Evolutionary conservation across 2,797 vertebrate genomes (phyloP).

Genomic region (Fringilla coelebs): DNA sequence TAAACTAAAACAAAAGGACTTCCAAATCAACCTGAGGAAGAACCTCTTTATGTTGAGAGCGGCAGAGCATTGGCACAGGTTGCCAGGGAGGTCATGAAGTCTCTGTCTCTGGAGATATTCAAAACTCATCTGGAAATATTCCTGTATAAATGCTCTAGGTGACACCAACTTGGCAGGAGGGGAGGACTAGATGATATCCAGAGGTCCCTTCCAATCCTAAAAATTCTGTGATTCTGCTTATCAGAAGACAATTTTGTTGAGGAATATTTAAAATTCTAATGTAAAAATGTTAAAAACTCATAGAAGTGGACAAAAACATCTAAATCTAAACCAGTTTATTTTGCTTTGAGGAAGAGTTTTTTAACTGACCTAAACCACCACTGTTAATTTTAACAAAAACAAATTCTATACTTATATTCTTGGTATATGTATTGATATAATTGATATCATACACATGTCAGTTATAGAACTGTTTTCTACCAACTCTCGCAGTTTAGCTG

Average conservation of each 20-base stretch:
- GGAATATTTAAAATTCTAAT: neutral
- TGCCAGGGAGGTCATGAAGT: too few relatives aligned
- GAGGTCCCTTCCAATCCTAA: neutral
- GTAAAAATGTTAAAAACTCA: neutral
- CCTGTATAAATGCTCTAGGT: neutral
- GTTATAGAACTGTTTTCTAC: neutral
- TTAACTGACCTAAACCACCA: neutral
- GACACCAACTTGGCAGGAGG: neutral
- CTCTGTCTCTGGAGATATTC: neutral
- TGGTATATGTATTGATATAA: neutral
- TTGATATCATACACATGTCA: accelerated
- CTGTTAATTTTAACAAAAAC: neutral
- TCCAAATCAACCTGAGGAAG: neutral
- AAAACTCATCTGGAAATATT: too few relatives aligned
- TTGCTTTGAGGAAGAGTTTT: neutral
- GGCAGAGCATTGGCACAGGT: neutral
- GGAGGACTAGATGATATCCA: neutral
- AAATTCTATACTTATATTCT: neutral
- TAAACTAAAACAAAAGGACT: neutral
- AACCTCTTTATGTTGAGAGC: neutral
- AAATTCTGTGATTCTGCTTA: neutral
- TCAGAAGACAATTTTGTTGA: neutral
- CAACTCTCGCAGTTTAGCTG: neutral
- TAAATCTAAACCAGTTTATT: neutral
- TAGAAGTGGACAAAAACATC: neutral